Evolutionary conservation across 2,888 invertebrate species (phyloP), one percentile per base, ranked within the genome.

Genomic region (Caenorhabditis sp.): DNA sequence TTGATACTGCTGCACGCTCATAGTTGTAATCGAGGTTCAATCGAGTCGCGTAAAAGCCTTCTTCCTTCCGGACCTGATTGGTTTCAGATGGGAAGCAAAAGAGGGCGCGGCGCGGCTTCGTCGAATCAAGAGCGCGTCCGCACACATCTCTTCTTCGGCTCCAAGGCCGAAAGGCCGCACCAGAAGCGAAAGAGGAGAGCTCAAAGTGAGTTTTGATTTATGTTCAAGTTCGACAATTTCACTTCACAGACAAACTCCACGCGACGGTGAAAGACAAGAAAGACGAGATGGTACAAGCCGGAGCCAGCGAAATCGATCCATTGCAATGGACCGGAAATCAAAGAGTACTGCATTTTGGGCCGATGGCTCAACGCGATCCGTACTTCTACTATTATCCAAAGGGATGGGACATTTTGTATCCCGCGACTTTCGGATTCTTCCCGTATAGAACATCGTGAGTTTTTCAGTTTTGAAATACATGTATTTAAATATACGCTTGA

Each of bases 311-410:
- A 60, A 77, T 91, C 32, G 91, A 91, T 68, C 91, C 91, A 15
- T 64, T 88, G 8, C 84, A 85, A 74, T 91, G 91, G 91, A 91
- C 89, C 22, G 91, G 88, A 70, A 91, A 91, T 67, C 91, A 91
- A 47, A 76, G 91, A 60, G 90, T 92, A 58, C 78, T 92, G 6
- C 92, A 92, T 68, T 92, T 90, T 76, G 92, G 92, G 0, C 92
- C 92, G 15, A 90, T 92, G 90, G 92, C 91, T 11, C 89, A 90
- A 53, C 72, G 92, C 15, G 92, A 92, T 78, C 91, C 91, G 1
- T 92, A 89, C 82, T 92, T 91, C 76, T 90, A 90, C 67, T 91
- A 91, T 62, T 91, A 91, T 70, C 91, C 91, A 4, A 92, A 92
- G 79, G 91, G 92, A 13, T 92, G 92, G 92, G 92, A 92, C 67